Percentiles rank a stretch among this genome's conserved stretches.
Evolutionary conservation across 2,113 vertebrate genomes (phyloP).

Genomic region (Corythaixoides concolor): DNA sequence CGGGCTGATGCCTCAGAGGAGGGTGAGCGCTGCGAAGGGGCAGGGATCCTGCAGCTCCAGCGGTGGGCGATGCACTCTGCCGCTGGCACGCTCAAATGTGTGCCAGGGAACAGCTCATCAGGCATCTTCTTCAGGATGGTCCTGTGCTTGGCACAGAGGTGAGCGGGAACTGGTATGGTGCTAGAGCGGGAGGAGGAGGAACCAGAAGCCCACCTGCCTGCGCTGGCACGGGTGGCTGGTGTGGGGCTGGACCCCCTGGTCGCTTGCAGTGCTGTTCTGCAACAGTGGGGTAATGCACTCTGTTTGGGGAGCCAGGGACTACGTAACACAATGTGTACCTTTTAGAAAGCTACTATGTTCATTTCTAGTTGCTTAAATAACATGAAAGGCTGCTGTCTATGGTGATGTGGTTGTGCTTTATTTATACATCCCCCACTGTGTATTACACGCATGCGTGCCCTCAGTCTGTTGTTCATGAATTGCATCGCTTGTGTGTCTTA

Average conservation of each 20-base stretch:
- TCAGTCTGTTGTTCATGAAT: neutral
- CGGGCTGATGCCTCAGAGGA: neutral
- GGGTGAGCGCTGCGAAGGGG: neutral
- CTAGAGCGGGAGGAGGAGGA: neutral
- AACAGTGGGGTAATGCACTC: neutral
- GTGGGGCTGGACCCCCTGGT: neutral
- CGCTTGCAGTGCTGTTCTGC: fast-evolving
- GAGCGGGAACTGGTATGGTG: fast-evolving
- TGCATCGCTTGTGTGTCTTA: fast-evolving
- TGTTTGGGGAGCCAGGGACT: neutral
- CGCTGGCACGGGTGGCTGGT: fast-evolving
- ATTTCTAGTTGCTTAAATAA: neutral
- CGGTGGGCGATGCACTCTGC: no score
- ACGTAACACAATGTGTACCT: fast-evolving
- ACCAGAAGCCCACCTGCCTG: neutral
- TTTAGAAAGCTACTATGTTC: neutral
- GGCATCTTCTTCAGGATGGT: neutral
- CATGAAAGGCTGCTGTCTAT: fast-evolving
- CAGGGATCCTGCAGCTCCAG: fast-evolving
- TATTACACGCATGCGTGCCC: fast-evolving
- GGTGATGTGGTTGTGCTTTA: neutral
- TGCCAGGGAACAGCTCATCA: fast-evolving
- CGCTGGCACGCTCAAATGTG: fast-evolving
- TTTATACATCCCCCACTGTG: neutral
- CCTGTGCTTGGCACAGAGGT: neutral